Base-by-base conservation (phyloP, 2,888 invertebrate genomes). In the Diplolepis rosae region DNA sequence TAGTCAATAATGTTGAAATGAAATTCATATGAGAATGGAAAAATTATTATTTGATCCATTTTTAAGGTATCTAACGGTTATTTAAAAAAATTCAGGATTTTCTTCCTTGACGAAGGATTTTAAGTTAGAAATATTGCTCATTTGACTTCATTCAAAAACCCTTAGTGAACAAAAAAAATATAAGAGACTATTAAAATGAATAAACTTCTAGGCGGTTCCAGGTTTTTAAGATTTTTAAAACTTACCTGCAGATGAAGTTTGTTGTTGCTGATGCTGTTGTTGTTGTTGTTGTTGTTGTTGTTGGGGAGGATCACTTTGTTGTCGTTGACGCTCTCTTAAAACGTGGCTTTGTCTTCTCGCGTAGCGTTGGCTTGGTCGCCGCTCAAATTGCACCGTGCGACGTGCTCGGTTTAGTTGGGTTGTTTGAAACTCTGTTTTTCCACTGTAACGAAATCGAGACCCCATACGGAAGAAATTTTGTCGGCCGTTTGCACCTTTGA, bases 401-500 rank as follows among this genome's bases (percentile, higher is more conserved):
- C 98, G 91, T 0, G 97, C 96, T 76, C 96, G 92, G 89, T 95
- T 97, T 84, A 95, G 93, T 84, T 96, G 96, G 7, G 98, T 96
- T 28, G 97, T 96, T 90, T 99, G 99, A 89, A 98, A 99, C 90
- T 99, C 99, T 1, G 99, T 99, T 87, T 98, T 94, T 0, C 99
- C 98, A 78, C 97, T 97, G 77, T 95, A 95, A 87, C 97, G 94
- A 89, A 99, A 99, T 69, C 99, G 92, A 13, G 99, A 99, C 68
- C 99, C 99, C 97, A 99, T 98, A 75, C 99, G 92, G 90, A 99
- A 98, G 91, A 99, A 98, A 90, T 97, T 98, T 88, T 98, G 98
- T 24, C 97, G 92, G 0, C 95, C 95, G 30, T 95, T 95, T 2
- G 96, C 95, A 1, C 95, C 95, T 88, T 96, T 96, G 0, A 95